A percentile compares a stretch with the other conserved stretches of the same genome.
These are phyloP conservation scores for Acanthisitta chloris DNA, from an alignment of 2,113 vertebrate species.

Conservation along the genomic window DNA sequence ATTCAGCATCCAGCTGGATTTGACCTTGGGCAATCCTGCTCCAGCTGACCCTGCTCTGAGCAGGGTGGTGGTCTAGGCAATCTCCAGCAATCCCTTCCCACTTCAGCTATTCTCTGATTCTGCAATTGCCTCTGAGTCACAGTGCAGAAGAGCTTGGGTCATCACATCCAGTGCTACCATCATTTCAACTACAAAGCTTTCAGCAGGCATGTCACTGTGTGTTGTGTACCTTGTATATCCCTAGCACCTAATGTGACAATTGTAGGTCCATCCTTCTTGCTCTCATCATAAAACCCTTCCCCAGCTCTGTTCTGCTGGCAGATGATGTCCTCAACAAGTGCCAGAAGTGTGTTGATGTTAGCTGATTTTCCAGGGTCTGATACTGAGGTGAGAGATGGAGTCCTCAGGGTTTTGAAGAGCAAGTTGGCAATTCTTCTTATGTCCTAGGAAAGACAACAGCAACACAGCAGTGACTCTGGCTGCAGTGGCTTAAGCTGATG, in stretches of 20 bases:
- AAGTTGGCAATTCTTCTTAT: constrained; percentile 84
- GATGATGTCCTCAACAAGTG: constrained; percentile 85
- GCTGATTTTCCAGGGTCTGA: constrained; percentile 68
- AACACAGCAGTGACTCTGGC: not conserved
- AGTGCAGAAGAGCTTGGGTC: not conserved
- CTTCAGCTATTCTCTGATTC: not conserved
- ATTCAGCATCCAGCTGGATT: not conserved
- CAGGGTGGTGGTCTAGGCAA: not conserved
- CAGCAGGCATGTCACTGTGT: not conserved
- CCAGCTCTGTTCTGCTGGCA: constrained; percentile 75
- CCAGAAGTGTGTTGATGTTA: constrained; percentile 87
- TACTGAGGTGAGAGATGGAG: constrained; percentile 68
- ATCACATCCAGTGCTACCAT: not conserved
- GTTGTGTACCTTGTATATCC: constrained; percentile 77
- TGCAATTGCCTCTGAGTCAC: not conserved
- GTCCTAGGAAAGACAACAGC: constrained; percentile 74
- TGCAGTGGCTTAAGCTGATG: not conserved
- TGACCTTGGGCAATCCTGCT: not conserved
- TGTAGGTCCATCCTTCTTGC: constrained; percentile 62
- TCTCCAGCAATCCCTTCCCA: not conserved
- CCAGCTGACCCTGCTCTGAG: not conserved
- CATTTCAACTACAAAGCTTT: not conserved
- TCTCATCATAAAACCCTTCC: constrained; percentile 73
- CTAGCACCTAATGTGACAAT: constrained; percentile 72
- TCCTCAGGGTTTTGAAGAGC: constrained; percentile 83